Base-by-base conservation (phyloP, 2,797 vertebrate genomes). In the Nannoperca obscura region DNA sequence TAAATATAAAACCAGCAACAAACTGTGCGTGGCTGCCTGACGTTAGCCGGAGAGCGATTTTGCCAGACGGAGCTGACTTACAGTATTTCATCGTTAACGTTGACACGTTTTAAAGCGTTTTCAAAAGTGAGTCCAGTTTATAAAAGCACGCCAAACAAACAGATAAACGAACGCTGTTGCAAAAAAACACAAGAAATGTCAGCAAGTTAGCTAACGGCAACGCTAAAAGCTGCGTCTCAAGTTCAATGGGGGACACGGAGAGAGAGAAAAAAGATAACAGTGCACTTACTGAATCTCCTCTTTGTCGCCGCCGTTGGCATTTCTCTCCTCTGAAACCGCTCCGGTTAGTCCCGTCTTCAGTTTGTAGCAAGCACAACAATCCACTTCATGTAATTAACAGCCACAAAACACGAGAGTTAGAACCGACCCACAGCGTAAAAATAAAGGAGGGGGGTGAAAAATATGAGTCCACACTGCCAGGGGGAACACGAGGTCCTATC, bases 231-330 rank as follows among this genome's bases (percentile, higher is more conserved):
- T n/a, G 63, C 61, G 78, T 42, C 54, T 86, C 82, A 86, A 91
- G 88, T 90, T 90, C 60, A 90, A 73, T 57, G 59, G 34, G 50
- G 68, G 60, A 64, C 58, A 69, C 32, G 64, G 0, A 24, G 24
- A 27, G 24, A 27, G 24, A 27, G 24, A 32, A 14, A 47, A 24
- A 53, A 84, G 74, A 87, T 80, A 85, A 87, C 64, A 64, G 71
- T 59, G 58, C 75, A 95, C 95, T 95, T 90, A 95, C 95, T 90
- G 93, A 90, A 90, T 91, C 93, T 93, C 91, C 80, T 88, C 87
- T 88, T 81, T 90, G 91, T 91, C 93, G 49, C 90, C 88, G 89
- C 88, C 86, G 87, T 93, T 84, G 78, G 94, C 95, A 95, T 96
- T 87, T 92, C 94, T 94, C 90, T 92, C 83, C 87, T 65, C 78